phyloP scores from a whole-genome alignment of 2,888 invertebrate genomes.

The Blera fallax region DNA sequence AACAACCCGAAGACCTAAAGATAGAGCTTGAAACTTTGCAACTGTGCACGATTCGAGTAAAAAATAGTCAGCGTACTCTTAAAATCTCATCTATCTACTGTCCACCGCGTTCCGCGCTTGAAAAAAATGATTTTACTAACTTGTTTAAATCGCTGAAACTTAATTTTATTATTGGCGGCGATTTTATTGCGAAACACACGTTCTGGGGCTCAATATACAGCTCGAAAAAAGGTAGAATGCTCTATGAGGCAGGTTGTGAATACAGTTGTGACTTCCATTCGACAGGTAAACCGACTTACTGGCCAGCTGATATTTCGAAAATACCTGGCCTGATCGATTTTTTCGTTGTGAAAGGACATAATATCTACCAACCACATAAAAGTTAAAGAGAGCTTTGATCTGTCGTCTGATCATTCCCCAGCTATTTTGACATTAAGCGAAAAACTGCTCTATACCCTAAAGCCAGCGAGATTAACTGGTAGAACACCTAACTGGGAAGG shows the following conservation, averaged over 20 bases:
- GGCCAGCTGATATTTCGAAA: neutral
- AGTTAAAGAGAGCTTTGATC: neutral
- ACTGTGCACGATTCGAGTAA: neutral
- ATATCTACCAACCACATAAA: neutral
- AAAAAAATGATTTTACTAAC: too few species aligned
- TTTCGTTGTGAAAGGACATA: neutral
- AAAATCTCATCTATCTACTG: too few species aligned
- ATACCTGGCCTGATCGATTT: neutral
- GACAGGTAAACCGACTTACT: slow-evolving; percentile 9
- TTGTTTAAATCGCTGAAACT: neutral
- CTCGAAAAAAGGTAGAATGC: neutral
- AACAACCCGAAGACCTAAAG: neutral
- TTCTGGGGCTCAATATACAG: too few species aligned
- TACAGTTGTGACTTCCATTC: too few species aligned
- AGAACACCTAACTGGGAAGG: neutral
- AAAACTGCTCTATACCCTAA: neutral
- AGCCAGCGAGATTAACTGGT: neutral
- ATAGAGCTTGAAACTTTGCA: neutral
- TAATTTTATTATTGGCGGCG: neutral
- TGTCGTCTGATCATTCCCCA: neutral
- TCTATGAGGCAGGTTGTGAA: neutral
- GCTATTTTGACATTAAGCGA: neutral
- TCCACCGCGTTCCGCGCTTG: too few species aligned
- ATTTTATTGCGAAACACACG: too few species aligned
- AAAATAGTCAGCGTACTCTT: too few species aligned